Conservation (phyloP, 1,140 invertebrate species). For the Sitobion miscanthi region DNA sequence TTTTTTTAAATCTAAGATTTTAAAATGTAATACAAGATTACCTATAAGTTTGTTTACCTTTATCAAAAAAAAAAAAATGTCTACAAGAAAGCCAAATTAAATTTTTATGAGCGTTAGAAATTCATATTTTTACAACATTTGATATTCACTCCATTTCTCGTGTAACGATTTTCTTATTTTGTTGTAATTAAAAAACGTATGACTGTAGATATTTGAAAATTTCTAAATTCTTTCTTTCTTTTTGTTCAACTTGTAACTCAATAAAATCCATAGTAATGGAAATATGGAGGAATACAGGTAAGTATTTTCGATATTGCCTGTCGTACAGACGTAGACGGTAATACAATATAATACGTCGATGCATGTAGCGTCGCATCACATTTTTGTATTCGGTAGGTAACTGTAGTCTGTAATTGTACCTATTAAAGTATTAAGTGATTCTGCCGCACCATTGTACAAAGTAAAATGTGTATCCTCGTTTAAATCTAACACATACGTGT, state of each 20-base stretch:
- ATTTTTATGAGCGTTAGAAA: too few species aligned
- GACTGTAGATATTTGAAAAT: too few species aligned
- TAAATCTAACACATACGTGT: constrained; percentile 21
- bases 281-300: neutral
- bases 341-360: neutral
- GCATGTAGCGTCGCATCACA: neutral
- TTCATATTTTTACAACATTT: too few species aligned
- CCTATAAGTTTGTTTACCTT: too few species aligned
- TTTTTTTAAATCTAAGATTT: too few species aligned
- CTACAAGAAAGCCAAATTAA: too few species aligned
- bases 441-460: constrained; percentile 48
- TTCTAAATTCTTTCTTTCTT: too few species aligned
- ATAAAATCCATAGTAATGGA: neutral
- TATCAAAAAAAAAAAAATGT: too few species aligned
- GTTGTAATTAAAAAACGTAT: too few species aligned
- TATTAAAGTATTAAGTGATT: constrained; percentile 35
- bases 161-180: too few species aligned
- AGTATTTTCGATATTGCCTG: neutral
- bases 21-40: too few species aligned
- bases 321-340: neutral
- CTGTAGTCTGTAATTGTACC: neutral
- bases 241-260: neutral
- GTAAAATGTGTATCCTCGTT: constrained; percentile 7
- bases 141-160: too few species aligned
- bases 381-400: neutral